Evolutionary conservation across 2,113 vertebrate species (phyloP), one percentile per base, ranked within the genome.

Genomic region (Aix galericulata): DNA sequence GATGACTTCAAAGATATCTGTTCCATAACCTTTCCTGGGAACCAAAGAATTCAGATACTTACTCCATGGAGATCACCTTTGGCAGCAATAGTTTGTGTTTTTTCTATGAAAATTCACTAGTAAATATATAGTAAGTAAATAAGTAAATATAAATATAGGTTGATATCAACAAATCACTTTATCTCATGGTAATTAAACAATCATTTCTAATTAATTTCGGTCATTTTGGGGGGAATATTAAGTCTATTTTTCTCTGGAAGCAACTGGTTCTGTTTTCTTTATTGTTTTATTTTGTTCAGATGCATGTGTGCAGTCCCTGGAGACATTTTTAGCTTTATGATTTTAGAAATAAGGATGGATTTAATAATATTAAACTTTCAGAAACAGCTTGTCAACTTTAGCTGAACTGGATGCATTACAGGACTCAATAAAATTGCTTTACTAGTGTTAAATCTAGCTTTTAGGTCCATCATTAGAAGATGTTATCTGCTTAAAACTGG

Each of bases 141-240:
- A 40, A 40, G 40, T 40, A 40, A 40, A 90, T 82, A 86, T 66
- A 92, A 95, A 91, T 77, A 67, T 60, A 84, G 76, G 15, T 46
- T 69, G 53, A 77, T 42, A 89, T 88, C 75, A 85, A 66, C 27
- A 79, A 62, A 16, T 80, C 3, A 10, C 72, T 86, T 94, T 88
- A 93, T 88, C 38, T 88, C 38, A 44, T 31, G 13, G 38, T 55
- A 96, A 95, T 96, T 93, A 90, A 94, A 13, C 76, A 93, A 46
- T 92, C 9, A 79, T 83, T 88, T 60, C 77, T 78, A 89, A 59
- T 86, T 72, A 26, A 64, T 9, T 67, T 92, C 42, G 79, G 67
- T 56, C 15, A 26, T 86, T 94, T 79, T 31, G 0, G 17, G 17
- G 25, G 25, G 7, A 12, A 21, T 38, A 72, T 42, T 84, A 38